A percentile compares a stretch with the other conserved stretches of the same genome.
Evolutionary conservation across 2,797 vertebrate genomes (phyloP).

Genomic region (Enteromius paludinosus): DNA sequence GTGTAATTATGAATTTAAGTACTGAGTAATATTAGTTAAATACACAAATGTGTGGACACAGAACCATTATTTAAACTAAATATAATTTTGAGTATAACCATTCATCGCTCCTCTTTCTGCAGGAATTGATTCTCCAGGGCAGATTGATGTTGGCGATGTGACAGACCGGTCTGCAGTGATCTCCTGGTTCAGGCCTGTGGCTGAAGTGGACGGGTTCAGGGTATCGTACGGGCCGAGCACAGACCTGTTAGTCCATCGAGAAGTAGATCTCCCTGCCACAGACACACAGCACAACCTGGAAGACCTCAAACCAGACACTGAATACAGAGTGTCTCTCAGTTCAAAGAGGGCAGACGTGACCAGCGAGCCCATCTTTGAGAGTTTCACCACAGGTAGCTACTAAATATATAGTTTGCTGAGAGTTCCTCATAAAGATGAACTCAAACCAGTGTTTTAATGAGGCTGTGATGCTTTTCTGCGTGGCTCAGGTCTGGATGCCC

Average conservation of each 20-base stretch:
- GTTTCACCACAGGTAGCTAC: slow-evolving; percentile 87
- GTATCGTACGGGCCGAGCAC: slow-evolving; percentile 82
- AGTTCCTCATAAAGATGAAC: background rate
- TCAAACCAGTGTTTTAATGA: background rate
- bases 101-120: background rate
- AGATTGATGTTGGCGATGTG: slow-evolving; percentile 86
- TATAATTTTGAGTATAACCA: background rate
- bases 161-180: slow-evolving; percentile 88
- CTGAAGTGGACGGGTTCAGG: slow-evolving; percentile 81
- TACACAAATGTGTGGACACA: background rate
- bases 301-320: slow-evolving; percentile 85
- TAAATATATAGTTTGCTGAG: background rate
- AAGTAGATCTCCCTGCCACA: slow-evolving; percentile 78
- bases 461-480: background rate
- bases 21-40: background rate
- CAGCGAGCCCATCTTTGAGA: slow-evolving; percentile 80
- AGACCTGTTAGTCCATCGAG: slow-evolving; percentile 76
- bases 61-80: background rate
- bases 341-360: slow-evolving; percentile 79
- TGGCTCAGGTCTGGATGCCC: slow-evolving; percentile 86
- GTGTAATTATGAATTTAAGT: background rate
- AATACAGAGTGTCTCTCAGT: slow-evolving; percentile 85
- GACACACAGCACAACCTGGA: slow-evolving; percentile 88
- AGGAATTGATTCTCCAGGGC: slow-evolving; percentile 88
- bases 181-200: slow-evolving; percentile 87